Evolutionary conservation across 2,797 vertebrate species (phyloP), one percentile per base, ranked within the genome.

Genomic region (Apogon talboti): DNA sequence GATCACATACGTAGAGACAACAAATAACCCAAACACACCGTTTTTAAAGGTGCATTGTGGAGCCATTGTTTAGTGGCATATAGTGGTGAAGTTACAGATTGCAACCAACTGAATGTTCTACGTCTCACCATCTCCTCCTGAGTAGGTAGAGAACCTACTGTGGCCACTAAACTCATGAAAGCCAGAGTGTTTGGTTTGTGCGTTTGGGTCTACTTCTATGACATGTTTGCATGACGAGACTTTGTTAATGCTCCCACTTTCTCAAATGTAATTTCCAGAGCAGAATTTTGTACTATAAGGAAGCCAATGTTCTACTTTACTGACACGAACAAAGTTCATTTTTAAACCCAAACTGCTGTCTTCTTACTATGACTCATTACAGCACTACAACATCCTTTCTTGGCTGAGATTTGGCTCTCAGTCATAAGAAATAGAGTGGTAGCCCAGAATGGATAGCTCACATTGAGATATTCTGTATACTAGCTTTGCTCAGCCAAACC

Each of bases 381-480:
- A 71, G 63, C 73, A 43, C 73, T 58, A 19, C 43, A 64, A 76
- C 83, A 69, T 85, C 66, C 50, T 73, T 76, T 78, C 65, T 45
- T 7, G 24, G 74, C 78, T 69, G 52, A 21, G 5, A 55, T 65
- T 57, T 79, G 56, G 59, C 66, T 75, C 66, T 19, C 35, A 9
- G 50, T 82, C 74, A 70, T 69, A 68, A 59, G 71, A 76, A 84
- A 72, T 70, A 28, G 81, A 81, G 82, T 59, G 37, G 79, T 55
- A 28, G 40, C 74, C 56, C 78, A 64, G 81, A 74, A 53, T 49
- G 64, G 76, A 81, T 51, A 33, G 58, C 68, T 89, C 63, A 73
- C 77, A 74, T 70, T 61, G 71, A 88, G 71, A 73, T 85, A 80
- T 78, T 88, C 70, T 78, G 71, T 78, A 72, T 35, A 44, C 54